Evolutionary conservation across 2,113 vertebrate genomes (phyloP).

Genomic region (Tauraco erythrolophus): DNA sequence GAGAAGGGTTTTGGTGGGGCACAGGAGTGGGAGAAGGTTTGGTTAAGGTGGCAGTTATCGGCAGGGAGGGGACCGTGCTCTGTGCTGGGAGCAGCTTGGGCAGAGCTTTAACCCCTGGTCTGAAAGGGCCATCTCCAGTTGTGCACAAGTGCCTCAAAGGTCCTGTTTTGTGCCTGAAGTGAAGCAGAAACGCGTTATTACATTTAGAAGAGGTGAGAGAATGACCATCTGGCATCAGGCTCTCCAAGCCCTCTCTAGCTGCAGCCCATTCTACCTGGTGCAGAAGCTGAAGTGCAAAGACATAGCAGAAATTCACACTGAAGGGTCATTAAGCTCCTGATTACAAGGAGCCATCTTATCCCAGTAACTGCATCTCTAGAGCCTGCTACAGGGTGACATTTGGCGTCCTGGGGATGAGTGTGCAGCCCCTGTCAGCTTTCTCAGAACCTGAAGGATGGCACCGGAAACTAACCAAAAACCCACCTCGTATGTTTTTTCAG

Average conservation of each 20-base stretch:
- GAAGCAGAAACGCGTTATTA: background rate
- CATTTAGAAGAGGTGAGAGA: background rate
- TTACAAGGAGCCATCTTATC: background rate
- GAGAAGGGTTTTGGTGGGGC: background rate
- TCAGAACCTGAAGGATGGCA: background rate
- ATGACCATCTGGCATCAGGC: background rate
- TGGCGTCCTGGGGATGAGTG: background rate
- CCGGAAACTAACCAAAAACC: background rate
- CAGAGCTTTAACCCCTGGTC: background rate
- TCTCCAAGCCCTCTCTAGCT: background rate
- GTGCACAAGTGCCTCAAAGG: background rate
- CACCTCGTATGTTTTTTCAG: background rate
- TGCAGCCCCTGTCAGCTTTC: background rate
- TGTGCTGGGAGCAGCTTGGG: background rate
- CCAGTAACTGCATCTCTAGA: background rate
- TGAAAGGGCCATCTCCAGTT: background rate
- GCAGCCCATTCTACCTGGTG: background rate
- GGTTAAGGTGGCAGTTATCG: background rate
- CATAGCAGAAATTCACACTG: fast-evolving
- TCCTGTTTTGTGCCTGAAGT: background rate
- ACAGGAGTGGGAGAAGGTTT: background rate
- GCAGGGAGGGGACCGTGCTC: fast-evolving
- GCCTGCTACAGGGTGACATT: background rate
- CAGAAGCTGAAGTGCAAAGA: background rate
- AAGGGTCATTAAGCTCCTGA: background rate